A percentile compares a stretch with the other conserved stretches of the same genome.
Evolutionary conservation across 2,888 invertebrate species (phyloP).

Genomic region (Atrina japonica): DNA sequence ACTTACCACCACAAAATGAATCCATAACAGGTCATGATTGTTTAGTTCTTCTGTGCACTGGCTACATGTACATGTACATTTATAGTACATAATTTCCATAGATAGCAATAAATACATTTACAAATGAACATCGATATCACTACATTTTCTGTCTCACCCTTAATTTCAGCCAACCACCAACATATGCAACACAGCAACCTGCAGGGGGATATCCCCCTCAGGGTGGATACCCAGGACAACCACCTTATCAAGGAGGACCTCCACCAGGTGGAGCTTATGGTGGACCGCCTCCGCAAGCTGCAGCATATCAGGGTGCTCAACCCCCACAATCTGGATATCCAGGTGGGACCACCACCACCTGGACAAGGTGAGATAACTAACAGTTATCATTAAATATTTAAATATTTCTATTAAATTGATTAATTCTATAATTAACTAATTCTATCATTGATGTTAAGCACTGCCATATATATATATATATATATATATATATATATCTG

Average conservation of each 20-base stretch:
- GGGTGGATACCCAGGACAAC: slow-evolving; percentile 25
- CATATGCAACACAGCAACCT: slow-evolving; percentile 10
- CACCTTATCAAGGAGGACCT: slow-evolving; percentile 44
- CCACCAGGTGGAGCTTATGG: slow-evolving; percentile 22
- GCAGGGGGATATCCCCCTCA: slow-evolving; percentile 34
- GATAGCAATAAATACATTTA: too few relatives aligned
- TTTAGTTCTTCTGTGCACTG: too few relatives aligned
- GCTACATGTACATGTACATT: too few relatives aligned
- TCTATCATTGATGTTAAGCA: too few relatives aligned
- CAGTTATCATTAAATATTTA: neutral
- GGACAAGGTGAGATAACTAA: neutral
- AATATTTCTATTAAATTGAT: neutral
- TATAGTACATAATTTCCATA: too few relatives aligned
- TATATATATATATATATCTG: neutral
- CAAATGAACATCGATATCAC: too few relatives aligned
- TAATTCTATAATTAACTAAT: too few relatives aligned
- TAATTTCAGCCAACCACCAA: slow-evolving; percentile 2
- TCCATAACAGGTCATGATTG: too few relatives aligned
- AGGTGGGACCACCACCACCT: too few relatives aligned
- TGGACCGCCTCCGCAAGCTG: slow-evolving; percentile 37
- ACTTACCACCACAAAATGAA: too few relatives aligned
- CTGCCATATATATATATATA: too few relatives aligned
- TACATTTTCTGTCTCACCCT: too few relatives aligned
- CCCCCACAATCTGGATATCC: slow-evolving; percentile 25
- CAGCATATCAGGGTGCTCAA: slow-evolving; percentile 39